Percentiles rank a stretch among this genome's conserved stretches.
Evolutionary conservation across 2,113 vertebrate genomes (phyloP).

Genomic region (Alethe castanea): DNA sequence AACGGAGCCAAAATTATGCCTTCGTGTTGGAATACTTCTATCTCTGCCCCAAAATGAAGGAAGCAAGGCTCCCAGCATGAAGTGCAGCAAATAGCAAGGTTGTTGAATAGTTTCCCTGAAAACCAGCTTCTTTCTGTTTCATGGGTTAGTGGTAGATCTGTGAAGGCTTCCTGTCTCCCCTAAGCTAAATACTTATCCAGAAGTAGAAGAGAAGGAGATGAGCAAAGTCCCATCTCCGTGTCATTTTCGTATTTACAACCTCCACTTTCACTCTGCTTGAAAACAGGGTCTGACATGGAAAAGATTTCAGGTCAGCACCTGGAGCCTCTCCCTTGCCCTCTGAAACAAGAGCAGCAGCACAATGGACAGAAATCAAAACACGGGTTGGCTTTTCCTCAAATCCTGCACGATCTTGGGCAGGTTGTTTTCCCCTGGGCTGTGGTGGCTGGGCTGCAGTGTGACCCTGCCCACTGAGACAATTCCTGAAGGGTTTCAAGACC

Average conservation of each 20-base stretch:
- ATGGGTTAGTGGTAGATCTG: background rate
- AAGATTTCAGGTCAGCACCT: background rate
- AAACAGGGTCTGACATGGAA: background rate
- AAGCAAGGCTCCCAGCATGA: background rate
- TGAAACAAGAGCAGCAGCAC: background rate
- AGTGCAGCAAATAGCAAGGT: background rate
- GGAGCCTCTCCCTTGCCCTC: background rate
- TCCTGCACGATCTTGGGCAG: background rate
- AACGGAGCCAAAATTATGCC: background rate
- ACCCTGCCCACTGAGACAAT: background rate
- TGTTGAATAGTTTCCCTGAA: background rate
- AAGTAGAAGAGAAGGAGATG: background rate
- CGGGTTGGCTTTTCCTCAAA: background rate
- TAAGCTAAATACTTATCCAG: background rate
- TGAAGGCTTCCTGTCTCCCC: background rate
- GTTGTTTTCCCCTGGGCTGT: background rate
- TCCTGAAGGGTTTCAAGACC: background rate
- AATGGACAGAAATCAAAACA: background rate
- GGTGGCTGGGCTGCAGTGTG: background rate
- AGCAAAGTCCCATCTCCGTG: background rate
- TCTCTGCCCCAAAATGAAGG: background rate
- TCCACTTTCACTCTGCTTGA: background rate
- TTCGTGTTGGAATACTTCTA: background rate
- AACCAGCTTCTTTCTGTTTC: background rate
- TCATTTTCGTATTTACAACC: background rate